These are phyloP conservation scores for Pharmacophagus antenor DNA, from an alignment of 2,888 invertebrate genomes.

Conservation along the genomic window DNA sequence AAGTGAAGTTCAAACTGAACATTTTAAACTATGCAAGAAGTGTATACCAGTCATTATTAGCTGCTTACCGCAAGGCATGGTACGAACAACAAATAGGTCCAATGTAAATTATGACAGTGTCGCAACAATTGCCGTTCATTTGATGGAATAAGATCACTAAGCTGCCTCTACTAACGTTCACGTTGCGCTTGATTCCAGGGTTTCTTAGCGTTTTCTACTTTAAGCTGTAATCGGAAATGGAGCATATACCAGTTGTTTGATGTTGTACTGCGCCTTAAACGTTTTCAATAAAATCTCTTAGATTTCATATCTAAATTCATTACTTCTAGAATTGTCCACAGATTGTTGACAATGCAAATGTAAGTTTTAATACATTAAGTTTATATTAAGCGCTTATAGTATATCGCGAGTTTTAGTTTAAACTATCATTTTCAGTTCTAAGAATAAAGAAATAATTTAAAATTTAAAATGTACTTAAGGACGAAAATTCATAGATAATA, in stretches of 20 bases:
- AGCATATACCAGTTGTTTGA: not conserved
- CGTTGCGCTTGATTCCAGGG: slow-evolving; percentile 3
- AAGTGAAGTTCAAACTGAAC: not conserved
- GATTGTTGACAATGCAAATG: too few relatives aligned
- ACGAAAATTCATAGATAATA: too few relatives aligned
- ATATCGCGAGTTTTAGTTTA: too few relatives aligned
- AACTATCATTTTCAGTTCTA: too few relatives aligned
- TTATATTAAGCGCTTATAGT: too few relatives aligned
- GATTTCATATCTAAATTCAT: not conserved
- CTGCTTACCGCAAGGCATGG: slow-evolving; percentile 9
- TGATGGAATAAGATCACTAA: slow-evolving; percentile 17
- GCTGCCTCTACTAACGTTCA: slow-evolving; percentile 11
- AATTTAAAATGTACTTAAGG: too few relatives aligned
- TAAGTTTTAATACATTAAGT: too few relatives aligned
- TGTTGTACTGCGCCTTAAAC: not conserved
- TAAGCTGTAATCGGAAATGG: not conserved
- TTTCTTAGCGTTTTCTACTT: slow-evolving; percentile 6
- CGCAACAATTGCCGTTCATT: slow-evolving; percentile 23
- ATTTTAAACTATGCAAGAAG: not conserved
- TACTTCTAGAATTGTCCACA: not conserved
- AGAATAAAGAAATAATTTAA: too few relatives aligned
- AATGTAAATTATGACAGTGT: slow-evolving; percentile 17
- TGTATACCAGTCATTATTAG: slow-evolving; percentile 10
- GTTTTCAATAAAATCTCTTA: not conserved
- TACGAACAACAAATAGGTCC: slow-evolving; percentile 39